Base-by-base conservation (phyloP, 2,888 invertebrate species). In the Conops quadrifasciatus region DNA sequence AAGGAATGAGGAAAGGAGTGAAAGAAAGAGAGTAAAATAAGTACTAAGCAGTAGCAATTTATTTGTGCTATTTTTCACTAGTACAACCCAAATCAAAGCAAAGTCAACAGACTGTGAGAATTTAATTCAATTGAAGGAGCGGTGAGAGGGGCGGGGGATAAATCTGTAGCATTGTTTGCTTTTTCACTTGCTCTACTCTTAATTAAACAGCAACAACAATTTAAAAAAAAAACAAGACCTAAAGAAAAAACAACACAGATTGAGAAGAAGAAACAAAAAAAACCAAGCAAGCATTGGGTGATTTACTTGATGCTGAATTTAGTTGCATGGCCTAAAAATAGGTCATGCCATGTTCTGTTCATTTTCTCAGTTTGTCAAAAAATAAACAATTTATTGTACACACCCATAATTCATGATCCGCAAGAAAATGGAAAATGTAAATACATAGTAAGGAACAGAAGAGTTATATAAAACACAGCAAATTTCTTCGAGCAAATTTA, bases 281-380 rank as follows among this genome's bases (percentile, higher is more conserved):
- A 45, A 15, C 24, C 16, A 47, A 9, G 0, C 16, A 24, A 30
- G 19, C 43, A 47, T 47, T 5, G 47, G 45, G 43, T 30, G 28
- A 62, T 62, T n/a, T 43, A n/a, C n/a, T n/a, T 43, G 15, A 26
- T 62, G 30, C 49, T 58, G 58, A 24, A 16, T 58, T 56, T 67
- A 21, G 58, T 15, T 21, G 67, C 58, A 43, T 56, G 15, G 56
- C 45, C 45, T 67, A 21, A 58, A 58, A 67, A 58, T 67, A 67
- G 30, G 66, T 66, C 53, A 56, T 56, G 66, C n/a, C 24, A 56
- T 67, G 56, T 36, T 67, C 56, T 67, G 21, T 24, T 19, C 53
- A 36, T 36, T 36, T 36, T 4, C 5, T 36, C 36, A 36, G 36
- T 36, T 58, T 58, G 58, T 53, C 58, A 67, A 67, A 53, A 36